Conservation (phyloP, 2,888 invertebrate species). For the Melanchra persicariae region DNA sequence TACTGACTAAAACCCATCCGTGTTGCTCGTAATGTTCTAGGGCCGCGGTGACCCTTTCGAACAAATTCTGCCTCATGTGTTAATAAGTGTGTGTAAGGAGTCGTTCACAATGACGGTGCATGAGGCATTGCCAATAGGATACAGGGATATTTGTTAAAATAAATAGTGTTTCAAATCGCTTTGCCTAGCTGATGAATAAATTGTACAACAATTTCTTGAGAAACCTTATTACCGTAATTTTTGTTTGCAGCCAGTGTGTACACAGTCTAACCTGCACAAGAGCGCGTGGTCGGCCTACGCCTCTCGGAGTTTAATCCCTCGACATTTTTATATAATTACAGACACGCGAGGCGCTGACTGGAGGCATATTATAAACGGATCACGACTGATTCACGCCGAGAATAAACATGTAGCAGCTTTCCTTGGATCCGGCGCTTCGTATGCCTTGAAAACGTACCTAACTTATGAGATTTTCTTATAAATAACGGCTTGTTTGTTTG, state of each 20-base stretch:
- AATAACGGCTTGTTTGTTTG: constrained; percentile 20
- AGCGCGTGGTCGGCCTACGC: constrained; percentile 70
- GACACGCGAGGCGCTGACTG: constrained; percentile 74
- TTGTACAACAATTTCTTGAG: background rate
- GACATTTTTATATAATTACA: constrained; percentile 82
- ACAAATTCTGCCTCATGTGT: too few species aligned
- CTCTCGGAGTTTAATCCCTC: constrained; percentile 74
- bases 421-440: constrained; percentile 55
- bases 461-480: constrained; percentile 43
- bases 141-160: background rate
- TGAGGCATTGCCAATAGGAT: background rate
- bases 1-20: too few species aligned
- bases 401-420: constrained; percentile 70
- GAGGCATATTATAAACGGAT: constrained; percentile 75
- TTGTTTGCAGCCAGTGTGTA: constrained; percentile 41
- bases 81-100: constrained; percentile 49
- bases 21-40: too few species aligned
- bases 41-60: too few species aligned
- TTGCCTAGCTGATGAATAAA: background rate
- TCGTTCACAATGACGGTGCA: constrained; percentile 22
- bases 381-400: constrained; percentile 68
- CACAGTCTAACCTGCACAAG: constrained; percentile 52
- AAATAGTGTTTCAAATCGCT: background rate
- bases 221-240: background rate
- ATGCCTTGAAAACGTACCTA: constrained; percentile 44